phyloP scores from a whole-genome alignment of 1,140 invertebrate genomes.

The Berghia stephanieae region DNA sequence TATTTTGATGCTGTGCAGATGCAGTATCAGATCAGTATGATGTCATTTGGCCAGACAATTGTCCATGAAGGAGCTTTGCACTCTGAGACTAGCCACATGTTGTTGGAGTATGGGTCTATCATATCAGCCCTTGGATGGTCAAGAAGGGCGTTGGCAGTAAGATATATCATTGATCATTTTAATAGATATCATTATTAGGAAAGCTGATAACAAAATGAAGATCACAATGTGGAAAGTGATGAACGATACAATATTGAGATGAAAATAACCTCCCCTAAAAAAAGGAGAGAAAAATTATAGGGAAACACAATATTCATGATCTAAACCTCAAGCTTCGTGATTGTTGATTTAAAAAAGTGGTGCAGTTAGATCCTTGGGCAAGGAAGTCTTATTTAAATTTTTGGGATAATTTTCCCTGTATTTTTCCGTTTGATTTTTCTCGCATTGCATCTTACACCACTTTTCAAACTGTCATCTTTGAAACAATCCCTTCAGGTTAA shows the following conservation, averaged over 20 bases:
- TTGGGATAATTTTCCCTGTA: neutral
- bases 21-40: constrained; percentile 56
- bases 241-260: no score
- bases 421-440: neutral
- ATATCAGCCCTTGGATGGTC: constrained; percentile 50
- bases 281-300: no score
- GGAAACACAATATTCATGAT: no score
- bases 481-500: no score
- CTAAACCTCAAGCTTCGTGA: no score
- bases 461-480: no score
- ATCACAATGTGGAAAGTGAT: no score
- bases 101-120: constrained; percentile 58
- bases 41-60: constrained; percentile 59
- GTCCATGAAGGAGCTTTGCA: constrained; percentile 49
- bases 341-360: no score
- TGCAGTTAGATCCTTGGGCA: constrained; percentile 17
- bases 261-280: no score
- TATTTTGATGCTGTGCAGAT: constrained; percentile 52
- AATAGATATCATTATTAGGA: no score
- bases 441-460: no score
- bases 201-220: no score
- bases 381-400: neutral
- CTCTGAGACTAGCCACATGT: constrained; percentile 49
- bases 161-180: neutral
- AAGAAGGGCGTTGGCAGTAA: constrained; percentile 55